phyloP scores from a whole-genome alignment of 2,888 invertebrate species.

The Euproctis similis region DNA sequence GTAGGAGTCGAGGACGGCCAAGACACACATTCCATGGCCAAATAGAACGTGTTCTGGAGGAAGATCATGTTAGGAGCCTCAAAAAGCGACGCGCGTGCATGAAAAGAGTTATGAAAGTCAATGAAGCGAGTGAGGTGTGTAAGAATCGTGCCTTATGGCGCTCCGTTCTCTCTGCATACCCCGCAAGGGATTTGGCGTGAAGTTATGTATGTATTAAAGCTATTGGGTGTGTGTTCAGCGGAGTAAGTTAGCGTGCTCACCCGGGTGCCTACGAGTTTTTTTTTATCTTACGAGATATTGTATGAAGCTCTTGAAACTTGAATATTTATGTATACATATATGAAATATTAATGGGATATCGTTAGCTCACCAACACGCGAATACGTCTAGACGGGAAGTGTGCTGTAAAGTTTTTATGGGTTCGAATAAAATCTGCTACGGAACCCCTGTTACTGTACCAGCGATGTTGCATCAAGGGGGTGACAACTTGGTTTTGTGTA shows the following conservation, averaged over 20 bases:
- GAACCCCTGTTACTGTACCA: constrained; percentile 13
- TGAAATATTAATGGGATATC: constrained; percentile 48
- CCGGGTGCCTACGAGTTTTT: constrained; percentile 9
- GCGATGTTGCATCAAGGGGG: constrained; percentile 20
- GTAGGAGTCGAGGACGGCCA: no score
- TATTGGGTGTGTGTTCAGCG: constrained; percentile 20
- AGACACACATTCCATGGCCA: no score
- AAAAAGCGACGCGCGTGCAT: no score
- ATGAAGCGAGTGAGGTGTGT: no score
- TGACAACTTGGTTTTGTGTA: constrained; percentile 27
- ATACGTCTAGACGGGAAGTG: constrained; percentile 58
- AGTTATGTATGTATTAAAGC: no score
- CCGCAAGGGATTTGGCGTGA: no score
- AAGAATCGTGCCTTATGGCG: no score
- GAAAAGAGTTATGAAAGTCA: no score
- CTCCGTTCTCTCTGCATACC: no score
- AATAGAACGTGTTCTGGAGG: no score
- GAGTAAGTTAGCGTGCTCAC: constrained; percentile 33
- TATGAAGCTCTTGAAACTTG: constrained; percentile 15
- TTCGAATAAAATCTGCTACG: constrained; percentile 38
- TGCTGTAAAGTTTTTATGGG: constrained; percentile 41
- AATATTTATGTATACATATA: constrained; percentile 33
- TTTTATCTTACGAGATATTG: constrained; percentile 19
- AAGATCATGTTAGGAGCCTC: no score
- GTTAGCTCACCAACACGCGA: constrained; percentile 49